Conservation (phyloP, 1,140 invertebrate species). For the roundworm (Caenorhabditis elegans) region WBcel235 BX284606.5:6254001-6254500, state of each 20-base stretch:
- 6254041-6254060: slow-evolving; percentile 1
- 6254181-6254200: too few relatives aligned
- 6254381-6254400: slow-evolving; percentile 2
- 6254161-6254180: too few relatives aligned
- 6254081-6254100: too few relatives aligned
- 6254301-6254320: slow-evolving; percentile 13
- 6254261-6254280: too few relatives aligned
- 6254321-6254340: slow-evolving; percentile 24
- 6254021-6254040: slow-evolving; percentile 17
- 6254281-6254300: not conserved
- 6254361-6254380: slow-evolving; percentile 15
- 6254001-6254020: not conserved
- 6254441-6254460: not conserved
- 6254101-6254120: too few relatives aligned
- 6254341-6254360: slow-evolving; percentile 27
- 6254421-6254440: not conserved
- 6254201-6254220: too few relatives aligned
- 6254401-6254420: not conserved
- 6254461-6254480: slow-evolving; percentile 3
- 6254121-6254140: too few relatives aligned
- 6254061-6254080: too few relatives aligned
- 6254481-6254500: slow-evolving; percentile 9
- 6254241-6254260: not conserved
- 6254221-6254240: slow-evolving; percentile 5
- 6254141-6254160: too few relatives aligned